These are phyloP conservation scores for Buathra laborator DNA, from an alignment of 2,888 invertebrate species.

Conservation along the genomic window DNA sequence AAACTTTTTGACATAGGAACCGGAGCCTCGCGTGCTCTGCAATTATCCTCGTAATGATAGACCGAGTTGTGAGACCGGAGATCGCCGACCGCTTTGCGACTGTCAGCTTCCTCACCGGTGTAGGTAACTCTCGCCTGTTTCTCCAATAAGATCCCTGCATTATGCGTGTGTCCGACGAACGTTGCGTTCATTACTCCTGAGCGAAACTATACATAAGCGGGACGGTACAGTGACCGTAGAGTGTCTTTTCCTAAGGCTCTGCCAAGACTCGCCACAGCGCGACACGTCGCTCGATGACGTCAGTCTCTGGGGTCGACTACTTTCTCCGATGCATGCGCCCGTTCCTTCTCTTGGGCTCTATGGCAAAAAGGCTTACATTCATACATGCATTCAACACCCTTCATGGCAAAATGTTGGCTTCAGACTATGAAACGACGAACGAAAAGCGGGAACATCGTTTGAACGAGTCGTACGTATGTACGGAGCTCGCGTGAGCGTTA, in stretches of 20 bases:
- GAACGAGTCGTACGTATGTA: slow-evolving; percentile 25
- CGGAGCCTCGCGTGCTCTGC: slow-evolving; percentile 64
- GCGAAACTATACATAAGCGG: neutral
- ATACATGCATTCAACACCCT: slow-evolving; percentile 32
- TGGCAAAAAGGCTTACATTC: neutral
- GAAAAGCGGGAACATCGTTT: slow-evolving; percentile 40
- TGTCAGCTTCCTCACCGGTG: slow-evolving; percentile 69
- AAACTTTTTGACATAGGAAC: slow-evolving; percentile 50
- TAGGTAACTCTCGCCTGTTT: neutral
- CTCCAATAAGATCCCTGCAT: neutral
- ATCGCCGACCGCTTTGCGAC: slow-evolving; percentile 71
- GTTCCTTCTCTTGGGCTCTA: slow-evolving; percentile 10
- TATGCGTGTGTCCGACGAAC: neutral
- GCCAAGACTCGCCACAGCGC: neutral
- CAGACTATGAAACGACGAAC: slow-evolving; percentile 7
- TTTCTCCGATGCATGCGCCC: slow-evolving; percentile 59
- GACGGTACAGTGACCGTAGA: neutral
- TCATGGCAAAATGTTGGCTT: slow-evolving; percentile 3
- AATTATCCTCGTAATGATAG: slow-evolving; percentile 77
- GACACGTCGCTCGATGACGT: slow-evolving; percentile 45
- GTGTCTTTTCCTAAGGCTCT: neutral
- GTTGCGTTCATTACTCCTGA: slow-evolving; percentile 6
- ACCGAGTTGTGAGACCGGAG: slow-evolving; percentile 53
- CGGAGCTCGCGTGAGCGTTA: slow-evolving; percentile 54
- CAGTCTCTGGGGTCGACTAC: slow-evolving; percentile 54